Base-by-base conservation (phyloP, 2,797 vertebrate species). In the Rousettus madagascariensis region DNA sequence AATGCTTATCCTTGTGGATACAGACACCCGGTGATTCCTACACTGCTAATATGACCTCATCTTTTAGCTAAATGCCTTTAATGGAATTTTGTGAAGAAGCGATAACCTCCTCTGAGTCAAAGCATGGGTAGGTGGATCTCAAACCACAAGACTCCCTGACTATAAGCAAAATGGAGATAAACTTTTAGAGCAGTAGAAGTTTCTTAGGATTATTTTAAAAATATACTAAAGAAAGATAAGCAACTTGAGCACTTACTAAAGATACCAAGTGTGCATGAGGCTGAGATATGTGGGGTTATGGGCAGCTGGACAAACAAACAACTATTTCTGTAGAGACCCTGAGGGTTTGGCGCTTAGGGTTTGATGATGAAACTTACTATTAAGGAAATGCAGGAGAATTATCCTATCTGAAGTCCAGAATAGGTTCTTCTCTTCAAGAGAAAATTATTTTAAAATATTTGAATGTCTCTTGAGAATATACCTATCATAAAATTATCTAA, bases 261-360 rank as follows among this genome's bases (percentile, higher is more conserved):
- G 94, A 95, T 59, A 96, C 86, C 5, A 90, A 79, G 88, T 38
- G 90, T 10, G 75, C 79, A 82, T n/a, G 93, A 93, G 97, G 71
- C 95, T 97, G 91, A 97, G 96, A 96, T 86, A 61, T 90, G 74
- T 87, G 46, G 78, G 79, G 77, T 90, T 90, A 92, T 72, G 90
- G 97, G 92, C 97, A 98, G 96, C 97, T 98, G 98, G 97, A 97
- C 75, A 97, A 98, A 98, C 87, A 97, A 53, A 94, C 83, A 0
- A 90, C 94, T 97, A 68, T 98, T 98, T 97, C 91, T 75, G 84
- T 89, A 88, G 71, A 74, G 61, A 95, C 90, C 91, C 85, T 92
- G 84, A 91, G 88, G 71, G 92, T 87, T 94, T 93, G 77, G 69
- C 71, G 0, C 65, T 77, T 97, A 96, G 97, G 78, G 11, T 97